Conservation (phyloP, 2,113 vertebrate genomes). For the Notarius lentiginosus region DNA sequence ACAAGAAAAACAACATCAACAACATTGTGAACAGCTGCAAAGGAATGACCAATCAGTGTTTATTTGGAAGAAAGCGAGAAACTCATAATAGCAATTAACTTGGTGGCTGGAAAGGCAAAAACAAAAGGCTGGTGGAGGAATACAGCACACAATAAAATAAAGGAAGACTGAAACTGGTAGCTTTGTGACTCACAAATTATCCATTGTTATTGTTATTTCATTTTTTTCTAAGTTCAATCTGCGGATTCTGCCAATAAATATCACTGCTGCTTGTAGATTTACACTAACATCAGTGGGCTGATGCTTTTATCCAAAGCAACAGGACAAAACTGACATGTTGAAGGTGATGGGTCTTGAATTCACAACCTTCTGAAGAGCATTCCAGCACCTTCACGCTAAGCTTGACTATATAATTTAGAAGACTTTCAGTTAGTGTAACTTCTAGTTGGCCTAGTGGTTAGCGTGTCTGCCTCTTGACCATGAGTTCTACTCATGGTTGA, state of each 20-base stretch:
- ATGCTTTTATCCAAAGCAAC: not conserved
- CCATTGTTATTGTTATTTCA: not conserved
- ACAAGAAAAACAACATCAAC: not conserved
- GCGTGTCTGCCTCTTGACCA: too few relatives aligned
- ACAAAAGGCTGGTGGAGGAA: slow-evolving; percentile 25
- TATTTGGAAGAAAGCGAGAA: slow-evolving; percentile 27
- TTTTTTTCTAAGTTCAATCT: slow-evolving; percentile 7
- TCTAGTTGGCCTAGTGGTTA: too few relatives aligned
- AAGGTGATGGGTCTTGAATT: not conserved
- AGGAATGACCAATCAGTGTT: slow-evolving; percentile 24
- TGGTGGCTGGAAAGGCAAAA: slow-evolving; percentile 20
- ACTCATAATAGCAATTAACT: slow-evolving; percentile 43
- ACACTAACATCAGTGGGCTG: not conserved
- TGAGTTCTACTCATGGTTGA: too few relatives aligned
- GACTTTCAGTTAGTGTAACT: not conserved
- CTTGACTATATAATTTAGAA: not conserved
- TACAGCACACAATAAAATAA: not conserved
- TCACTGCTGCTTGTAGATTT: not conserved
- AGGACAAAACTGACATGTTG: not conserved
- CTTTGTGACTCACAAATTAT: not conserved
- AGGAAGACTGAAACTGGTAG: slow-evolving; percentile 13
- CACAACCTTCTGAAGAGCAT: not conserved
- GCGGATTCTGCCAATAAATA: not conserved
- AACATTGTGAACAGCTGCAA: not conserved
- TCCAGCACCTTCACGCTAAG: not conserved